Percentiles rank a stretch among this genome's conserved stretches.
phyloP scores from a whole-genome alignment of 2,888 invertebrate species.

The Diloba caeruleocephala region DNA sequence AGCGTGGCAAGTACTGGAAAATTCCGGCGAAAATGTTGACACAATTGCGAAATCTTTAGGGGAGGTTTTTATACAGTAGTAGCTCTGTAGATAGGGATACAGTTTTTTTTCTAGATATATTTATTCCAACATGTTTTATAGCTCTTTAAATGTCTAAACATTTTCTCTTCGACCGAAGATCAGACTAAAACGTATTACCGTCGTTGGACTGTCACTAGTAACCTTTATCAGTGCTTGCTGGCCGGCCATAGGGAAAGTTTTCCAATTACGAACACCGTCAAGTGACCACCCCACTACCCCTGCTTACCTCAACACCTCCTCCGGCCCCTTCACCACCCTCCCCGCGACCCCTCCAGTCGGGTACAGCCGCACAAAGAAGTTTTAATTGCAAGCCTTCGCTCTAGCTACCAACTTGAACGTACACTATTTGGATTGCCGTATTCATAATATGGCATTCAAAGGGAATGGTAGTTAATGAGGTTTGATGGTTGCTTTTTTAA shows the following conservation, averaged over 20 bases:
- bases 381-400: slow-evolving; percentile 86
- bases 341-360: slow-evolving; percentile 43
- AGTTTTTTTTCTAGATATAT: too few species aligned
- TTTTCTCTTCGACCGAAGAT: slow-evolving; percentile 9
- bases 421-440: slow-evolving; percentile 79
- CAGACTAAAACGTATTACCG: slow-evolving; percentile 25
- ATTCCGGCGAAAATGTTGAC: too few species aligned
- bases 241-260: slow-evolving; percentile 71
- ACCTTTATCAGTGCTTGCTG: slow-evolving; percentile 73
- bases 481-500: slow-evolving; percentile 32
- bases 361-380: slow-evolving; percentile 84
- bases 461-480: slow-evolving; percentile 43
- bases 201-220: slow-evolving; percentile 74
- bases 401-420: slow-evolving; percentile 74
- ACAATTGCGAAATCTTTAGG: too few species aligned
- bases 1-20: too few species aligned
- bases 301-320: slow-evolving; percentile 51
- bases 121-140: too few species aligned
- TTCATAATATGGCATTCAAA: slow-evolving; percentile 56
- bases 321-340: slow-evolving; percentile 24
- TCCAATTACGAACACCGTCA: slow-evolving; percentile 83
- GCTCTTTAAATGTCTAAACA: too few species aligned
- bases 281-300: slow-evolving; percentile 74
- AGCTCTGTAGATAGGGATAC: too few species aligned
- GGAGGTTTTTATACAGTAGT: too few species aligned